Base-by-base conservation (phyloP, 2,888 invertebrate species). In the Periphyllus acericola region DNA sequence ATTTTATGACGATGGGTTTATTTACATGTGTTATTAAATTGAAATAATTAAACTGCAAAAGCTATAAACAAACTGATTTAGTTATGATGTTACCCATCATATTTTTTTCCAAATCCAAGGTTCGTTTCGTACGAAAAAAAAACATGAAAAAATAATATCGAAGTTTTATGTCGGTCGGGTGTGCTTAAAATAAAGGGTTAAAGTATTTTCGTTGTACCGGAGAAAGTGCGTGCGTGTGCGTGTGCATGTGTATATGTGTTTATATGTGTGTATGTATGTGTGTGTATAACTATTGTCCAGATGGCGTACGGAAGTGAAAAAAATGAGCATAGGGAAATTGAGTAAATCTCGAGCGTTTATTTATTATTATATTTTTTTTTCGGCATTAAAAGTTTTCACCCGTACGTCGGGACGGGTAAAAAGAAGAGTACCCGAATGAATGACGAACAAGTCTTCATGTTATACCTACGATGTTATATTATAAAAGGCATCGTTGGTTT, bases 111-210 rank as follows among this genome's bases (percentile, higher is more conserved):
- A 60, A 25, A 60, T 60, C 5, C 60, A 60, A 60, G 4, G 21
- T 79, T 34, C 6, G 3, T 5, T 32, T 60, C 34, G 14, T 17
- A 17, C 14, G 5, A 25, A 66, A 68, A 25, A 68, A 25, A 60
- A n/a, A 79, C 11, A n/a, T n/a, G 21, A 17, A 8, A 36, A 80
- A 60, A 68, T 14, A 21, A 29, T 66, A 68, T 81, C 21, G 40
- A 40, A 40, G 11, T 34, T 81, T 81, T 66, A 68, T 68, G 25
- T 82, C 32, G 25, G 29, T 82, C 25, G 82, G 46, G 82, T 82
- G 32, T 25, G 25, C 32, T 52, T 46, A 72, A 71, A 32, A 71
- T 52, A 82, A 82, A 71, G 46, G 32, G 71, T 71, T 71, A 25
- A 82, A 68, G 80, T 81, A n/a, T 29, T 66, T 80, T 81, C 29